Conservation (phyloP, 1,140 invertebrate species). For the Bombus balteatus region DNA sequence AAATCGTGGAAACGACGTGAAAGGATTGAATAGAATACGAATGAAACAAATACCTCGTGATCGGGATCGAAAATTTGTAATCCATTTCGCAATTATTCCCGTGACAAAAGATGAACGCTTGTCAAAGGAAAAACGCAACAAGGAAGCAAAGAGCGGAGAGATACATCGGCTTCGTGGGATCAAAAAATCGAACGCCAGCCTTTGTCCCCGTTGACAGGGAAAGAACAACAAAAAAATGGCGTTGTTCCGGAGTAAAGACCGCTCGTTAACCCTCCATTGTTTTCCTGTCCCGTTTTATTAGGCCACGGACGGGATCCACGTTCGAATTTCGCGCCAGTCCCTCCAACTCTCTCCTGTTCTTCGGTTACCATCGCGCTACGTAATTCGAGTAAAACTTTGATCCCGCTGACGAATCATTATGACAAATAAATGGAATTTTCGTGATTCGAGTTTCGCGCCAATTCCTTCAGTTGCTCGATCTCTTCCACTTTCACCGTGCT, state of each 20-base stretch:
- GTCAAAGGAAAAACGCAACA: neutral
- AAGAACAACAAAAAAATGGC: neutral
- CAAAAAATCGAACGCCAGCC: neutral
- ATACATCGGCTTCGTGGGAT: neutral
- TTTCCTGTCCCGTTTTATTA: neutral
- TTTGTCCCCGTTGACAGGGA: neutral
- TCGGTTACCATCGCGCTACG: neutral
- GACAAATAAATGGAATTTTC: too few relatives aligned
- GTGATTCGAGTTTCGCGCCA: too few relatives aligned
- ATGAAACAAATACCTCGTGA: neutral
- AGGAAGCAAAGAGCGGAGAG: neutral
- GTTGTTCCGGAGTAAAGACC: constrained; percentile 1
- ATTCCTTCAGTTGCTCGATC: too few relatives aligned
- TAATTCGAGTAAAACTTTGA: neutral
- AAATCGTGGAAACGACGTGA: neutral
- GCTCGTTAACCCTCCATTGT: constrained; percentile 3
- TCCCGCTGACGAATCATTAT: neutral
- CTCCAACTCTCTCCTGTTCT: neutral
- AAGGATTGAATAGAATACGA: neutral
- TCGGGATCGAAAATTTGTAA: neutral
- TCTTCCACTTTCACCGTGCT: too few relatives aligned
- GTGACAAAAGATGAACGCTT: neutral
- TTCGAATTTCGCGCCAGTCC: neutral
- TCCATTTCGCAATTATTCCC: neutral
- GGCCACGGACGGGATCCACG: neutral